Percentiles rank a stretch among this genome's conserved stretches.
Conservation (phyloP, 2,888 invertebrate genomes). For the Tipula lateralis region DNA sequence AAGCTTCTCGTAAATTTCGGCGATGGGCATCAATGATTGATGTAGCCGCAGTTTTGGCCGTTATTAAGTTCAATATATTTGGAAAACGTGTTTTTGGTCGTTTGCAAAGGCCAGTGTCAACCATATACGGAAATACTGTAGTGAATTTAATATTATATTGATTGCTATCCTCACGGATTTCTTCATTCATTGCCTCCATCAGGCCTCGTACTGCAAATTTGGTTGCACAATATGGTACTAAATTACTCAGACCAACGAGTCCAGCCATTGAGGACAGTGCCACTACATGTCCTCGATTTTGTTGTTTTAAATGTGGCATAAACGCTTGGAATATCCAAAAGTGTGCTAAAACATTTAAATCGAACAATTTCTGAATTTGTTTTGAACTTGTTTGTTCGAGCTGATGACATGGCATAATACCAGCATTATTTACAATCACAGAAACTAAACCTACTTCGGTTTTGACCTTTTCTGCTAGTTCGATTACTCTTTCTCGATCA, state of each 20-base stretch:
- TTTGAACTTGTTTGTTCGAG: conserved; percentile 60
- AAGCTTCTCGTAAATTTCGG: conserved; percentile 55
- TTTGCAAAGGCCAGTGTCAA: conserved; percentile 79
- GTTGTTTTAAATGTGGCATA: conserved; percentile 68
- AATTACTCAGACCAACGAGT: conserved; percentile 62
- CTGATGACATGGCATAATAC: conserved; percentile 75
- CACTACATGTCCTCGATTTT: conserved; percentile 71
- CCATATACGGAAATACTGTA: conserved; percentile 80
- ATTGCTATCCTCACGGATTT: conserved; percentile 58
- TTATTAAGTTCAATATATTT: conserved; percentile 59
- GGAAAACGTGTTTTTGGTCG: conserved; percentile 70
- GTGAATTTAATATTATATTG: conserved; percentile 66
- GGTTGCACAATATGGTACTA: conserved; percentile 75
- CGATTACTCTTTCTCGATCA: conserved; percentile 60
- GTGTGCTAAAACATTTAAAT: conserved; percentile 73
- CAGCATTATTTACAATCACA: conserved; percentile 80
- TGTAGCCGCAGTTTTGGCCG: conserved; percentile 61
- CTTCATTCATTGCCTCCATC: conserved; percentile 78
- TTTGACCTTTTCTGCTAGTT: conserved; percentile 58
- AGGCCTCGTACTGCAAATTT: conserved; percentile 80
- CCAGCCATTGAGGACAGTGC: conserved; percentile 74
- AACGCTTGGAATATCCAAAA: conserved; percentile 73
- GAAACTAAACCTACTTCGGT: conserved; percentile 70
- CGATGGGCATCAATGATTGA: conserved; percentile 65
- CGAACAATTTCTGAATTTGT: conserved; percentile 65